Base-by-base conservation (phyloP, 2,797 vertebrate species). In the Mionectes olivaceus region DNA sequence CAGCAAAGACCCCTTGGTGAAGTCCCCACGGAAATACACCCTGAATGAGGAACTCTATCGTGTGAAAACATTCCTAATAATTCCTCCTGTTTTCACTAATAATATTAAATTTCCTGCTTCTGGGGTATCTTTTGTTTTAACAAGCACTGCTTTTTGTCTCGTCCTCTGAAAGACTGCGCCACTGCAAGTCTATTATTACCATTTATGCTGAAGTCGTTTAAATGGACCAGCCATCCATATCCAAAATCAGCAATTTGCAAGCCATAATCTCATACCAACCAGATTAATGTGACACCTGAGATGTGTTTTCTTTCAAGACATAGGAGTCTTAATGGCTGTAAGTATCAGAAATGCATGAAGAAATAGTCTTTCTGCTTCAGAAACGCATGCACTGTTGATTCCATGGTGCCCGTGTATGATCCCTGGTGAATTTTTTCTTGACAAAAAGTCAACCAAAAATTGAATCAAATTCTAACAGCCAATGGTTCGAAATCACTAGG, bases 181-280 rank as follows among this genome's bases (percentile, higher is more conserved):
- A 88, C 89, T 73, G 25, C 44, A 84, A 73, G 86, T 82, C 87
- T 92, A 87, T 92, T 94, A 95, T 95, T 96, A 61, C 84, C 69
- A 69, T 90, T 96, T 92, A 89, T 80, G 84, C 77, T 95, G 87
- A 96, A 96, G 76, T 80, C 3, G 1, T 90, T 94, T 91, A 94
- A 95, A 95, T 35, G 52, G 74, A 74, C 67, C 49, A 78, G 90
- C 80, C 74, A 68, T 33, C 68, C 50, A 77, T 68, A 84, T 91
- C 96, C 96, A 97, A 96, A 95, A 96, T 91, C 94, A 97, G 96
- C 94, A 95, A 93, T 91, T 94, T 96, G 85, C 93, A 95, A 82
- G 89, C 71, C 93, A 90, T 96, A 96, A 94, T 90, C 95, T 95
- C 95, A 97, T 94, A 93, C 93, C 93, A 89, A 27, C 44, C 74